Percentiles rank a stretch among this genome's conserved stretches.
phyloP scores from a whole-genome alignment of 2,113 vertebrate genomes.

The Neogobius melanostomus region DNA sequence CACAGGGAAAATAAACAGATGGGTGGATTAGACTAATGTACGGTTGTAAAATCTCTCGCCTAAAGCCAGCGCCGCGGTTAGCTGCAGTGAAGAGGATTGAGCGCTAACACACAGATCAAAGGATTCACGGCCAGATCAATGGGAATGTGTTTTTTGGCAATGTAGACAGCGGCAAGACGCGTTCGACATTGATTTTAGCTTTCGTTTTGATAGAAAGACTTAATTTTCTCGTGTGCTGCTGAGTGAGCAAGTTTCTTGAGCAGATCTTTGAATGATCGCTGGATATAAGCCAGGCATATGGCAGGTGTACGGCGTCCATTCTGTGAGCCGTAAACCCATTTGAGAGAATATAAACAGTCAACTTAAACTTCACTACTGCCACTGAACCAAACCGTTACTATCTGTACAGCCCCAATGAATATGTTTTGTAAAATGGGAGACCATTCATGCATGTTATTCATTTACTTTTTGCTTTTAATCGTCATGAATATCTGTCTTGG shows the following conservation, averaged over 20 bases:
- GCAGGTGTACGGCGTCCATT: background rate
- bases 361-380: background rate
- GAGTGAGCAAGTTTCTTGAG: background rate
- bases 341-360: background rate
- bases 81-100: conserved; percentile 37
- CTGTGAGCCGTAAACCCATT: conserved; percentile 5
- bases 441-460: too few relatives aligned
- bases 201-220: background rate
- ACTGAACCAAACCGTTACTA: background rate
- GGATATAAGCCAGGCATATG: background rate
- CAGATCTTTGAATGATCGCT: background rate
- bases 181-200: background rate
- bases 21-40: conserved; percentile 34
- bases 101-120: conserved; percentile 26
- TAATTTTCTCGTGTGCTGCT: background rate
- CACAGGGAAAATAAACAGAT: conserved; percentile 41
- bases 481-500: too few relatives aligned
- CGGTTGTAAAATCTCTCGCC: conserved; percentile 31
- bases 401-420: too few relatives aligned
- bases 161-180: background rate
- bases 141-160: conserved; percentile 8
- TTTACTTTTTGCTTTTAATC: too few relatives aligned
- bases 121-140: conserved; percentile 19
- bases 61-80: conserved; percentile 19
- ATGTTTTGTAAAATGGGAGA: too few relatives aligned